These are phyloP conservation scores for Monodelphis domestica DNA, from an alignment of 2,797 vertebrate species.

Conservation along the genomic window DNA sequence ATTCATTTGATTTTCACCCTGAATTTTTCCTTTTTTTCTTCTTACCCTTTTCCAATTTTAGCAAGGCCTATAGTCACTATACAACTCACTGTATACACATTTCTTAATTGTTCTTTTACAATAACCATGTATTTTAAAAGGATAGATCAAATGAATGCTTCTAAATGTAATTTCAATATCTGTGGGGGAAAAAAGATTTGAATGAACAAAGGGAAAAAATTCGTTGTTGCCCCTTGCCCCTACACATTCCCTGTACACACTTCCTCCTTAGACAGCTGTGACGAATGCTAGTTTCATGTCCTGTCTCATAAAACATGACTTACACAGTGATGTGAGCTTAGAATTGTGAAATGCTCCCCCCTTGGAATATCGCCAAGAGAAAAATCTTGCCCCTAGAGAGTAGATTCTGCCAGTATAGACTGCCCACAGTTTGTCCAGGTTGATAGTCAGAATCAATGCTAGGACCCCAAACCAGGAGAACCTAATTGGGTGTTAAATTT, in stretches of 20 bases:
- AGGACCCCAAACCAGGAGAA: conserved; percentile 15
- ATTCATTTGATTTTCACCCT: neutral
- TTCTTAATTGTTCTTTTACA: neutral
- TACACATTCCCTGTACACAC: conserved; percentile 66
- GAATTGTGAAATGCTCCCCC: conserved; percentile 28
- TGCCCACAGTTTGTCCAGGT: neutral
- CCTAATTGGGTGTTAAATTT: conserved; percentile 35
- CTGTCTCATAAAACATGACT: conserved; percentile 53
- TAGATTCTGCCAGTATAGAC: neutral
- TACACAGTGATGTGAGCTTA: conserved; percentile 64
- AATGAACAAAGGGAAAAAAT: neutral
- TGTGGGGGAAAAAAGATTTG: neutral
- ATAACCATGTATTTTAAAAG: neutral
- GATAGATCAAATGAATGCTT: conserved; percentile 13
- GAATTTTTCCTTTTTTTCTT: neutral
- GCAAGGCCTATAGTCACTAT: conserved; percentile 12
- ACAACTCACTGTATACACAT: neutral
- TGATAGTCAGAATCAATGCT: conserved; percentile 26
- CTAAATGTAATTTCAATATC: conserved; percentile 21
- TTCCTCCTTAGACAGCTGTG: conserved; percentile 60
- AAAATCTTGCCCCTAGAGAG: conserved; percentile 3
- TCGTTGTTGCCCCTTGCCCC: conserved; percentile 26
- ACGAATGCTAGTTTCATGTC: conserved; percentile 45
- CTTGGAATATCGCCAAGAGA: conserved; percentile 19
- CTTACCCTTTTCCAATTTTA: neutral